Evolutionary conservation across 2,113 vertebrate genomes (phyloP).

Genomic region (Xiphophorus maculatus): DNA sequence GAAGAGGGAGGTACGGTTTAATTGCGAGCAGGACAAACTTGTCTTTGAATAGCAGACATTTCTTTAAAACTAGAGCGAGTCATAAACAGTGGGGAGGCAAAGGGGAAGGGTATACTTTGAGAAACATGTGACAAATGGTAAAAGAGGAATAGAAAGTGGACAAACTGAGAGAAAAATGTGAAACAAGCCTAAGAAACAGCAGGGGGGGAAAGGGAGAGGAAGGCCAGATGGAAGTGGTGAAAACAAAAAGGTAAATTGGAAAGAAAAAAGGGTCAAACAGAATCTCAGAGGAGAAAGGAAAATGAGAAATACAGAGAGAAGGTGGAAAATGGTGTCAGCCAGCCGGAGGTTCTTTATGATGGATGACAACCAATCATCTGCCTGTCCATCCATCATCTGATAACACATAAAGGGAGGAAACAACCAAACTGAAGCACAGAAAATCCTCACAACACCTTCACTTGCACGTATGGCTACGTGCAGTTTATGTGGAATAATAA

Average conservation of each 20-base stretch:
- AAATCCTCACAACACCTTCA: conserved; percentile 5
- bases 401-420: conserved; percentile 15
- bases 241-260: background rate
- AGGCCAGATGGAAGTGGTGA: background rate
- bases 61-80: background rate
- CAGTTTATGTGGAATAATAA: background rate
- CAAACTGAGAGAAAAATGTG: conserved; percentile 15
- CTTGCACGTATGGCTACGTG: background rate
- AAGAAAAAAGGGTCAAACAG: conserved; percentile 2
- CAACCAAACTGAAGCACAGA: conserved; percentile 11
- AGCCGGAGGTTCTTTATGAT: conserved; percentile 39
- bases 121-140: conserved; percentile 15
- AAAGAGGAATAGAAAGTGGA: conserved; percentile 45
- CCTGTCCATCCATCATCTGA: conserved; percentile 33
- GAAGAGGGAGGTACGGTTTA: conserved; percentile 67
- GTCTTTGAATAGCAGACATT: conserved; percentile 12
- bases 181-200: background rate
- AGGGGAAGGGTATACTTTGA: background rate
- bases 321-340: conserved; percentile 33
- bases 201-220: conserved; percentile 11
- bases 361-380: conserved; percentile 40
- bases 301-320: conserved; percentile 3
- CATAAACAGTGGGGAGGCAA: background rate
- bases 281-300: background rate
- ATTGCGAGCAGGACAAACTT: conserved; percentile 43